These are phyloP conservation scores for Benitochromis conjunctus DNA, from an alignment of 2,113 vertebrate species.

Conservation along the genomic window DNA sequence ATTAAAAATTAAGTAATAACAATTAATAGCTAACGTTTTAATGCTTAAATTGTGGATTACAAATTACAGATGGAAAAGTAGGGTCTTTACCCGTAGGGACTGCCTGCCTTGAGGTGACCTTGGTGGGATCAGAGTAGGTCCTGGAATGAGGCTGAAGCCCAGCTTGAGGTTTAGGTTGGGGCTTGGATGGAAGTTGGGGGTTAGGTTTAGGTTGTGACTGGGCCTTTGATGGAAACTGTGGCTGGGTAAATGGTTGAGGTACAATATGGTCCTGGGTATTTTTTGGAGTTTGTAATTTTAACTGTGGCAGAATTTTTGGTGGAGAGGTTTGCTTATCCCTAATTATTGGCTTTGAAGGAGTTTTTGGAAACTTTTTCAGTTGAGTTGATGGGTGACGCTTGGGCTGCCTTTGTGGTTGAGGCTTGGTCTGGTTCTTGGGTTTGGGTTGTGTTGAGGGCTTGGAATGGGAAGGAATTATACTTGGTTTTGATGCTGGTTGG, in stretches of 20 bases:
- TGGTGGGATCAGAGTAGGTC: slow-evolving; percentile 36
- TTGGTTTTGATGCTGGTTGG: neutral
- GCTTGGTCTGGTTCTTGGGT: neutral
- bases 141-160: slow-evolving; percentile 36
- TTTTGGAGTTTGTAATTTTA: neutral
- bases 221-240: neutral
- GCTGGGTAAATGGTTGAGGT: neutral
- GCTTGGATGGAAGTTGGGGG: neutral
- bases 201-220: neutral
- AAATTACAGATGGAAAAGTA: slow-evolving; percentile 16
- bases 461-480: neutral
- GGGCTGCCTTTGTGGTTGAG: neutral
- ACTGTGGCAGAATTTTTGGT: neutral
- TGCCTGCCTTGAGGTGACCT: slow-evolving; percentile 32
- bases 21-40: neutral
- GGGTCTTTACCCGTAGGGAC: slow-evolving; percentile 62
- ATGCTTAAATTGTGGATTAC: neutral
- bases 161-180: slow-evolving; percentile 16
- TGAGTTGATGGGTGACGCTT: neutral
- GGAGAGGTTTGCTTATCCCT: neutral
- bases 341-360: neutral
- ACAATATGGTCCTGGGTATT: neutral
- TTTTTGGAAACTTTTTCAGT: neutral
- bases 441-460: neutral
- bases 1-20: slow-evolving; percentile 22